A percentile compares a stretch with the other conserved stretches of the same genome.
Conservation (phyloP, 2,113 vertebrate species). For the Petromus typicus region DNA sequence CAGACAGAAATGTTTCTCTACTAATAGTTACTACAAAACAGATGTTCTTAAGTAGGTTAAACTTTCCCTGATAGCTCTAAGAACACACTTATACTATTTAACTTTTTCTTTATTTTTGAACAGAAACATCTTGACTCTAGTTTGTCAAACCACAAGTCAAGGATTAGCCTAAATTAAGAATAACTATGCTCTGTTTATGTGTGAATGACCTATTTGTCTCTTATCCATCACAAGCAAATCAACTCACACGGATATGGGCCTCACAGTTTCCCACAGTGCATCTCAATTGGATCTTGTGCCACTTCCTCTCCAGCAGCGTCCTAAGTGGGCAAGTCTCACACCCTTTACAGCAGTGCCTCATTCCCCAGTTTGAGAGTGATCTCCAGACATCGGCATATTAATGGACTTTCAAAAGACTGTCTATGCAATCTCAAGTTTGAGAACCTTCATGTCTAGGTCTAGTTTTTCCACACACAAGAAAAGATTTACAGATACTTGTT, state of each 20-base stretch:
- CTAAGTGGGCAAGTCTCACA: neutral
- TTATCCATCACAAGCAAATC: neutral
- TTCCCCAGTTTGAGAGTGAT: neutral
- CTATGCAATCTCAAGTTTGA: neutral
- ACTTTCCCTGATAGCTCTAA: neutral
- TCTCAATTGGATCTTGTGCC: fast-evolving
- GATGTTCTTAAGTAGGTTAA: neutral
- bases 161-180: neutral
- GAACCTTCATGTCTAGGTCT: neutral
- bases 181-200: neutral
- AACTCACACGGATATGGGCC: neutral
- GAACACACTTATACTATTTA: neutral
- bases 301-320: neutral
- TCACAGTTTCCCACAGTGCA: neutral
- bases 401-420: neutral
- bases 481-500: neutral
- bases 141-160: neutral
- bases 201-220: neutral
- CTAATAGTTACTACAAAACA: neutral
- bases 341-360: neutral
- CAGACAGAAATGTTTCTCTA: neutral
- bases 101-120: conserved; percentile 6
- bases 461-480: neutral
- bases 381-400: neutral
- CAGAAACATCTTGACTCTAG: too few species aligned